phyloP scores from a whole-genome alignment of 2,888 invertebrate genomes.

The Keiferia lycopersicella region DNA sequence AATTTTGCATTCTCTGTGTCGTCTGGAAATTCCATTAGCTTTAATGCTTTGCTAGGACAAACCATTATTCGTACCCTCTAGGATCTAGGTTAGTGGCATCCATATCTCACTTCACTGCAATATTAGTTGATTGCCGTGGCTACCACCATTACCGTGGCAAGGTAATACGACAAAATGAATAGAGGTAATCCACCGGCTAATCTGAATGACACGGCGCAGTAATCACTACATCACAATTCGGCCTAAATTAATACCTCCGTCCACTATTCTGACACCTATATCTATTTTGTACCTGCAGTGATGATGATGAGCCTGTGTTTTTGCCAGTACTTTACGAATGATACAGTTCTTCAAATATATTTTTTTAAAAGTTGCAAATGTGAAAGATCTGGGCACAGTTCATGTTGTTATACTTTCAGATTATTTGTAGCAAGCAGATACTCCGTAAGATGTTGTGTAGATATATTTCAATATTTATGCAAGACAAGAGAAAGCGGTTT shows the following conservation, averaged over 20 bases:
- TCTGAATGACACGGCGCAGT: constrained; percentile 25
- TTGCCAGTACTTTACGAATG: too few species aligned
- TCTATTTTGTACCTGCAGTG: not conserved
- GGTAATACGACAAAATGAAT: constrained; percentile 42
- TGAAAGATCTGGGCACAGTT: not conserved
- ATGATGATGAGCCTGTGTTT: too few species aligned
- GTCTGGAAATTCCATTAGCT: too few species aligned
- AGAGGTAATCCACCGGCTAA: constrained; percentile 42
- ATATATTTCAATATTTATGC: constrained; percentile 16
- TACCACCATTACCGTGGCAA: constrained; percentile 42
- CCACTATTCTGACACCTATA: not conserved
- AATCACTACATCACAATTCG: constrained; percentile 24
- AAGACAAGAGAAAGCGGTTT: constrained; percentile 21
- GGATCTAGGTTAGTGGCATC: not conserved
- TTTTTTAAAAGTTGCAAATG: too few species aligned
- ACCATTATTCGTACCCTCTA: not conserved
- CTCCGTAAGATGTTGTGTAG: not conserved
- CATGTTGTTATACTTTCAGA: not conserved
- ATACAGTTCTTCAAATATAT: too few species aligned
- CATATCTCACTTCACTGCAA: constrained; percentile 1
- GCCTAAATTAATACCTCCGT: constrained; percentile 34
- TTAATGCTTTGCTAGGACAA: too few species aligned
- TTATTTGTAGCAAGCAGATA: not conserved
- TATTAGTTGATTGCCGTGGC: constrained; percentile 49
- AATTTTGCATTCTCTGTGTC: too few species aligned